Evolutionary conservation across 2,888 invertebrate species (phyloP), one percentile per base, ranked within the genome.

Genomic region (Abrostola tripartita): DNA sequence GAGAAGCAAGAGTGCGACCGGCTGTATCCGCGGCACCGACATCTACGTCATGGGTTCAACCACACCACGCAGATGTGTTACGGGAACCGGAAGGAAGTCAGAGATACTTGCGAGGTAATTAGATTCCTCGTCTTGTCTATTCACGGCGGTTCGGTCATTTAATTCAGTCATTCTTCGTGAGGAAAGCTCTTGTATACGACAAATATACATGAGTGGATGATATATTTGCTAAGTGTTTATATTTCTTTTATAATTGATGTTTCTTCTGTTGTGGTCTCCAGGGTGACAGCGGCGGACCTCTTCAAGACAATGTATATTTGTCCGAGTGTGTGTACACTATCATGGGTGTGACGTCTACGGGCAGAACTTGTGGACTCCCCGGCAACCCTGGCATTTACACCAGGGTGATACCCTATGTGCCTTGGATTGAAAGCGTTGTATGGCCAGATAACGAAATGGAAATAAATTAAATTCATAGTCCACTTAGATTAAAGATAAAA

Each of bases 1-100:
- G 44, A 47, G 14, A 5, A 14, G 8, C 8, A 7, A 24, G 44
- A 47, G 44, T 24, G 44, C 44, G 14, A 4, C 1, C 44, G 9
- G 44, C 44, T 47, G 44, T 47, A 47, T 9, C 44, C 44, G 24
- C 8, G 8, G 44, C 44, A 47, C 14, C 8, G 44, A 9, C 44
- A 47, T 8, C 44, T 47, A 8, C 14, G 14, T 8, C 44, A 24
- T 5, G 44, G 44, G 9, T 47, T 14, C 44, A 47, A 47, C 24
- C 44, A 47, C 44, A 47, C 24, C 8, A 47, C 44, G 14, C 44
- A 47, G 44, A 47, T 47, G 44, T 24, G 44, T 14, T 47, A 47
- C 24, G 44, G 44, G 24, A 1, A 47, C 24, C 14, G 44, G 10
- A 9, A 4, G 4, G 9, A 24, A 47, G 24, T 47, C 14, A 47